Conservation (phyloP, 2,113 vertebrate genomes). For the Sebastes schlegelii region DNA sequence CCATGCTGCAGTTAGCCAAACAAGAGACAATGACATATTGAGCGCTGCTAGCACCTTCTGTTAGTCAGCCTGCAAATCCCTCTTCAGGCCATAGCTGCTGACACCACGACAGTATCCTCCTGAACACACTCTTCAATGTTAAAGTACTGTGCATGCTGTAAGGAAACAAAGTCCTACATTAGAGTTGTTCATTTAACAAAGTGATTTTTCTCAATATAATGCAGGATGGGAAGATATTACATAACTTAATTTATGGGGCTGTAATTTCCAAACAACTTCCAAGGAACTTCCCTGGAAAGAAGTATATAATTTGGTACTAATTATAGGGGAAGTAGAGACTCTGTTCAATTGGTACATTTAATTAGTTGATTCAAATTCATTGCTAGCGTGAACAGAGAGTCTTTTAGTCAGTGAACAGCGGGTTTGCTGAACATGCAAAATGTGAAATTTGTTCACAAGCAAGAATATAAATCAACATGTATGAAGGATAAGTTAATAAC, state of each 20-base stretch:
- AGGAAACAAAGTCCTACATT: background rate
- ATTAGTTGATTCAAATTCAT: no score
- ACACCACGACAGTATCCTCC: slow-evolving; percentile 31
- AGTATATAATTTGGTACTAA: background rate
- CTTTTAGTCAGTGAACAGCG: background rate
- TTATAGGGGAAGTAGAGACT: no score
- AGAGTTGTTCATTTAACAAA: background rate
- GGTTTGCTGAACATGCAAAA: background rate
- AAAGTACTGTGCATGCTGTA: background rate
- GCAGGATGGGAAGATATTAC: background rate
- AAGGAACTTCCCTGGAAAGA: background rate
- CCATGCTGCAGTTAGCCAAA: slow-evolving; percentile 67
- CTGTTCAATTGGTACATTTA: no score
- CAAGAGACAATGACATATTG: slow-evolving; percentile 74
- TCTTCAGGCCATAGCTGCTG: slow-evolving; percentile 52
- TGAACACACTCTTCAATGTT: background rate
- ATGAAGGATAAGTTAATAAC: background rate
- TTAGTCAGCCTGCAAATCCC: slow-evolving; percentile 50
- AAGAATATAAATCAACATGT: background rate
- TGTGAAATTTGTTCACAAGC: background rate
- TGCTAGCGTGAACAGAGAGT: background rate
- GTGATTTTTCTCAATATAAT: background rate
- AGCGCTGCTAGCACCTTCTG: slow-evolving; percentile 72
- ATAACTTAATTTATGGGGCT: background rate
- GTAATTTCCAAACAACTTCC: background rate